Percentiles rank a stretch among this genome's conserved stretches.
phyloP scores from a whole-genome alignment of 2,113 vertebrate genomes.

The Piaya cayana region DNA sequence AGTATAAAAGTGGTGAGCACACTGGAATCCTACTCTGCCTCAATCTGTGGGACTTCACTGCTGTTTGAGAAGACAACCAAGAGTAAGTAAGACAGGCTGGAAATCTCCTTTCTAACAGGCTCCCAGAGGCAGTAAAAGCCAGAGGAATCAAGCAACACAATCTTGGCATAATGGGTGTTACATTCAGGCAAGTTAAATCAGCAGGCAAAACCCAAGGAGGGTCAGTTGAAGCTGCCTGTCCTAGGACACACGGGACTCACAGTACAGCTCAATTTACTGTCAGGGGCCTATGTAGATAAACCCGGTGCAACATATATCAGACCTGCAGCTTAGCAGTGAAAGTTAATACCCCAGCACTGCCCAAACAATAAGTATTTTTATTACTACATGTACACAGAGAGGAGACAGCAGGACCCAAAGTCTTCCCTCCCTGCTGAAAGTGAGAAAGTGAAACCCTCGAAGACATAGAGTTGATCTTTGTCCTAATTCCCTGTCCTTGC shows the following conservation, averaged over 20 bases:
- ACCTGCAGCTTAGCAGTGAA: background rate
- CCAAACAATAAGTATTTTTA: background rate
- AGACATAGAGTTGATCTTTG: background rate
- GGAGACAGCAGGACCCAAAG: background rate
- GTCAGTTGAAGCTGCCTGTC: background rate
- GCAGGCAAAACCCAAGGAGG: background rate
- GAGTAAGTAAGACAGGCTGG: rapidly evolving
- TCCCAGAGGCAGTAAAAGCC: background rate
- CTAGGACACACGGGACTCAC: background rate
- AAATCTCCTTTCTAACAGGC: background rate
- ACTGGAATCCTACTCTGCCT: background rate
- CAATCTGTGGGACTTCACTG: background rate
- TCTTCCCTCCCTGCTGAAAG: background rate
- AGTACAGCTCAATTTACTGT: background rate
- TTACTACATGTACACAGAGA: background rate
- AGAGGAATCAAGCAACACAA: background rate
- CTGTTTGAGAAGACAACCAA: background rate
- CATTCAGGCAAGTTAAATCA: background rate
- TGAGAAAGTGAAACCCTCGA: background rate
- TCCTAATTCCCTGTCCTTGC: rapidly evolving
- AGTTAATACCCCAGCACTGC: background rate
- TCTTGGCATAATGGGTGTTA: too few relatives aligned
- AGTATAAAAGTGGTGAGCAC: background rate
- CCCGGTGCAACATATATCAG: background rate
- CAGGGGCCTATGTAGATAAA: background rate